Percentiles rank a stretch among this genome's conserved stretches.
Evolutionary conservation across 2,797 vertebrate species (phyloP).

Genomic region (Calcarius lapponicus): DNA sequence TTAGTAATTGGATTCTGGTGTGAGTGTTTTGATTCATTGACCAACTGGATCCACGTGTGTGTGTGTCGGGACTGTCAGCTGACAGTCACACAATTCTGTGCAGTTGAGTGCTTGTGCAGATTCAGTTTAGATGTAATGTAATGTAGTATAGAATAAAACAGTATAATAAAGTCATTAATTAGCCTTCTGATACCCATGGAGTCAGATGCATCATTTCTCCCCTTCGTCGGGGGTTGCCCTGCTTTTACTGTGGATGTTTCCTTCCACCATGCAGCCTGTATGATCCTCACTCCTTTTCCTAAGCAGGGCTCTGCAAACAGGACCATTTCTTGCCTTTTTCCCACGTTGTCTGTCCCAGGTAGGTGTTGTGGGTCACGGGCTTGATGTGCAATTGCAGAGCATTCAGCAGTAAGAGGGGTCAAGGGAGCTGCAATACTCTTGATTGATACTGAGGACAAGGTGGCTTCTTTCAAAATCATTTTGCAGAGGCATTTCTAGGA

Average conservation of each 20-base stretch:
- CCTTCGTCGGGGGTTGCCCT: no score
- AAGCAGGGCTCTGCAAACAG: not conserved
- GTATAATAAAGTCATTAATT: no score
- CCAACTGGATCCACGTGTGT: no score
- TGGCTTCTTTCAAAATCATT: not conserved
- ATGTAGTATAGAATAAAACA: no score
- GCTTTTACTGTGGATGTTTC: not conserved
- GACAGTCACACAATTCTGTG: no score
- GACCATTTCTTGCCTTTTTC: not conserved
- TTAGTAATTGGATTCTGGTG: no score
- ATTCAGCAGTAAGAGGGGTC: not conserved
- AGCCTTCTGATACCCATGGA: no score
- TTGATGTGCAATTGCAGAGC: not conserved
- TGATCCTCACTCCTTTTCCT: not conserved
- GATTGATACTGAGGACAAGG: not conserved
- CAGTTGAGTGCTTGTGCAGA: no score
- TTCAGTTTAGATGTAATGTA: no score
- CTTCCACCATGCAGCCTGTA: not conserved
- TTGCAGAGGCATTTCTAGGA: not conserved
- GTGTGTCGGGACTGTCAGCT: no score
- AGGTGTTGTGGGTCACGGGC: not conserved
- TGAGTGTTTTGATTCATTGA: no score
- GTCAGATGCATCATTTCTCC: no score
- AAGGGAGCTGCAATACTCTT: not conserved
- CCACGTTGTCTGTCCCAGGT: accelerated